Conservation (phyloP, 2,888 invertebrate genomes). For the Ctenicera cuprea region DNA sequence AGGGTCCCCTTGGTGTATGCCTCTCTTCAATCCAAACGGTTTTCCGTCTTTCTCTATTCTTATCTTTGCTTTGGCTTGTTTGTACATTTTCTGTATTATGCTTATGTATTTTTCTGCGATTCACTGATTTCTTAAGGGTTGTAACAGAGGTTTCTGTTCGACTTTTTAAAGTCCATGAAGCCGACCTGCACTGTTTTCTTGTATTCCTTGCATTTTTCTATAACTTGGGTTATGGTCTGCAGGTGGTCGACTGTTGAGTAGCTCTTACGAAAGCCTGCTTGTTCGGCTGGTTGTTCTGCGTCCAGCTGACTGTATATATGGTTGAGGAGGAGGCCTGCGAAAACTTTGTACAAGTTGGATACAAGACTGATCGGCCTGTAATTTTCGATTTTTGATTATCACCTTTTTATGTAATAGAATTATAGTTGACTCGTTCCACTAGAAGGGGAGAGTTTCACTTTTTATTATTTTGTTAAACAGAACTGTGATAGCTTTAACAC, state of each 20-base stretch:
- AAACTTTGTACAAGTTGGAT: too few species aligned
- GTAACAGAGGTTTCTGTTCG: not conserved
- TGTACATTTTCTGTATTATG: not conserved
- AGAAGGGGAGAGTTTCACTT: too few species aligned
- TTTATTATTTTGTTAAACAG: too few species aligned
- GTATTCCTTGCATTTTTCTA: not conserved
- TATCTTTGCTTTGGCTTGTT: not conserved
- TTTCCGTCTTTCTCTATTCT: not conserved
- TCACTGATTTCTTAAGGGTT: not conserved
- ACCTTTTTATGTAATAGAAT: too few species aligned
- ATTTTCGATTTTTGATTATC: too few species aligned
- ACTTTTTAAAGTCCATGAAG: not conserved
- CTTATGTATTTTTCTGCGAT: not conserved
- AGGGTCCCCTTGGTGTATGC: not conserved
- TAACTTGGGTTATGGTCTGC: slow-evolving; percentile 1
- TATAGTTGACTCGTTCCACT: too few species aligned
- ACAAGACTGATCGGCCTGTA: too few species aligned
- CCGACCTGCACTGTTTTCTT: not conserved
- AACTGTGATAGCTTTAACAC: too few species aligned
- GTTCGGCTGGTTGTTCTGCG: too few species aligned
- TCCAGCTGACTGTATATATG: too few species aligned
- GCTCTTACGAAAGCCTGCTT: too few species aligned
- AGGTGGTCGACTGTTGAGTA: slow-evolving; percentile 5
- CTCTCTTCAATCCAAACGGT: not conserved
- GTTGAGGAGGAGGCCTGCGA: too few species aligned